phyloP scores from a whole-genome alignment of 2,797 vertebrate species.

The Phylloscopus collybita region DNA sequence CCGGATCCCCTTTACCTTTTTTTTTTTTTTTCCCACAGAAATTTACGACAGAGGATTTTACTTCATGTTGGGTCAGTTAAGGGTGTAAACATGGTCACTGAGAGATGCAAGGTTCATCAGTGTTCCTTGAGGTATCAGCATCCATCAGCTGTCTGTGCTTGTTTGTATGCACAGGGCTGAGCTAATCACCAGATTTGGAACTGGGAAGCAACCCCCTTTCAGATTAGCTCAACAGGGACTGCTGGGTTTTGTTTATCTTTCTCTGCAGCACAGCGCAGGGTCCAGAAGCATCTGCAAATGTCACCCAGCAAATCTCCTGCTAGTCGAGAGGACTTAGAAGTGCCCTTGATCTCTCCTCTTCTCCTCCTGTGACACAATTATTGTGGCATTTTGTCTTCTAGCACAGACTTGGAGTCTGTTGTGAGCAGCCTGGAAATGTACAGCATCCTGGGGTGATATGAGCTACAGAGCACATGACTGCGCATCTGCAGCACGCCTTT shows the following conservation, averaged over 20 bases:
- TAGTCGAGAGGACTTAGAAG: neutral
- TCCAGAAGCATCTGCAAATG: conserved; percentile 6
- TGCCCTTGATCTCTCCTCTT: conserved; percentile 13
- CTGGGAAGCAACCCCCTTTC: neutral
- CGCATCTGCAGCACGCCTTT: neutral
- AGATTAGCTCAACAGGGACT: conserved; percentile 3
- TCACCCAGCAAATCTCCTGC: conserved; percentile 18
- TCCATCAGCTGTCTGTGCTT: neutral
- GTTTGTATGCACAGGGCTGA: neutral
- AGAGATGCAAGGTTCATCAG: neutral
- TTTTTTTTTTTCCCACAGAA: neutral
- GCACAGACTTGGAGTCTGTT: neutral
- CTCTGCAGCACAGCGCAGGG: neutral
- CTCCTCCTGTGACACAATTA: neutral
- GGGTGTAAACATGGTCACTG: neutral
- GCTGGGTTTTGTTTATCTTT: neutral
- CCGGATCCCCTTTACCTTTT: neutral
- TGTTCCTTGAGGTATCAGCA: neutral
- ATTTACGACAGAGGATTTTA: neutral
- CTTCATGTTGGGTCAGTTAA: neutral
- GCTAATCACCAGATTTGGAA: conserved; percentile 20
- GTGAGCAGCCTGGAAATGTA: neutral
- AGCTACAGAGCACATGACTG: neutral
- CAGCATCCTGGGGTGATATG: neutral
- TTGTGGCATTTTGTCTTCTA: neutral